A percentile compares a stretch with the other conserved stretches of the same genome.
phyloP scores from a whole-genome alignment of 2,888 invertebrate species.

The Phyto melanocephala region DNA sequence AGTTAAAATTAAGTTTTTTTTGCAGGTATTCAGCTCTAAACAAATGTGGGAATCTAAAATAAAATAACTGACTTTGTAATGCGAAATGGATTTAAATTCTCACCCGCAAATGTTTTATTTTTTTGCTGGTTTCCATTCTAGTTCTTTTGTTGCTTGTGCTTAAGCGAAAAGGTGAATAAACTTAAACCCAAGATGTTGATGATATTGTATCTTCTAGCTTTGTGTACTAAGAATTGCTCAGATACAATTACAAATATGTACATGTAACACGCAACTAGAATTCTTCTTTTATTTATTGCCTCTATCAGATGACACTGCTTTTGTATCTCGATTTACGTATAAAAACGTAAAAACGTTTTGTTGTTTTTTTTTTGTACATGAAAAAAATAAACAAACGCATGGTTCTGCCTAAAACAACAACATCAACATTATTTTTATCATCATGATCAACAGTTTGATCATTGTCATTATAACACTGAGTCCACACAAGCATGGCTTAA shows the following conservation, averaged over 20 bases:
- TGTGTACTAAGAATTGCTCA: constrained; percentile 19
- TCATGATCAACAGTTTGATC: constrained; percentile 10
- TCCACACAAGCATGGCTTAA: constrained; percentile 23
- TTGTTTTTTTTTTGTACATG: not conserved
- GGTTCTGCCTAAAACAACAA: not conserved
- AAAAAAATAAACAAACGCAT: not conserved
- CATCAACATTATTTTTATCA: not conserved
- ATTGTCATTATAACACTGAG: constrained; percentile 2
- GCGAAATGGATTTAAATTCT: constrained; percentile 9
- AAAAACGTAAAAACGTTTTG: not conserved
- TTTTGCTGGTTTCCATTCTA: not conserved
- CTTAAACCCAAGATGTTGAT: constrained; percentile 24
- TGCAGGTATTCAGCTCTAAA: constrained; percentile 2
- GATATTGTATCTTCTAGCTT: constrained; percentile 1
- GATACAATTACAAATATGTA: constrained; percentile 59
- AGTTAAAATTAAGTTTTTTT: constrained; percentile 33
- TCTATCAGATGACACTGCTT: constrained; percentile 49
- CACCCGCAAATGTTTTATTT: constrained; percentile 32
- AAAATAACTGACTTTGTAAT: not conserved
- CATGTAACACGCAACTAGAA: constrained; percentile 59
- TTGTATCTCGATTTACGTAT: constrained; percentile 29
- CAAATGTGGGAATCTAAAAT: constrained; percentile 41
- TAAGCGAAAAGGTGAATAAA: constrained; percentile 45
- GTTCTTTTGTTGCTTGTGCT: not conserved
- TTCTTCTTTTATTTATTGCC: constrained; percentile 16